These are phyloP conservation scores for Cynoglossus semilaevis DNA, from an alignment of 2,113 vertebrate species.

Conservation along the genomic window DNA sequence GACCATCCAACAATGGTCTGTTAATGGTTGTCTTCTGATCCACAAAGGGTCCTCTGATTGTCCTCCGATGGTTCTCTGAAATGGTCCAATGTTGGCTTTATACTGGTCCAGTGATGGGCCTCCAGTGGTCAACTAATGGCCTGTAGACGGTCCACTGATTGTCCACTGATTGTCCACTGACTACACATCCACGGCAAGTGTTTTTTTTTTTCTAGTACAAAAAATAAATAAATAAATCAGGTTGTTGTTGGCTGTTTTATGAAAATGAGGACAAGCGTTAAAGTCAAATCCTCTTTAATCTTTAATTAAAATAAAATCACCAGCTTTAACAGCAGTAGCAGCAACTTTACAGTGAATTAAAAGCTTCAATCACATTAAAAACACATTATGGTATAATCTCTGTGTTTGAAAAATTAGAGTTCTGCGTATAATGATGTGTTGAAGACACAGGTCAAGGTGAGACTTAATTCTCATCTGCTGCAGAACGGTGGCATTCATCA, in stretches of 20 bases:
- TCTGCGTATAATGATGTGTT: conserved; percentile 77
- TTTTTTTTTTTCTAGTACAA: too few relatives aligned
- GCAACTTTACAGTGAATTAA: conserved; percentile 83
- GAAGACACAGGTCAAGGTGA: conserved; percentile 80
- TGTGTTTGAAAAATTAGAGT: conserved; percentile 79
- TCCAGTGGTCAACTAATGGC: too few relatives aligned
- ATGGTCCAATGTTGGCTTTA: too few relatives aligned
- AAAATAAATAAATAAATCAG: conserved; percentile 74
- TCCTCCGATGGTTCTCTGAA: too few relatives aligned
- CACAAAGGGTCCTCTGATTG: too few relatives aligned
- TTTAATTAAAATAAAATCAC: conserved; percentile 73
- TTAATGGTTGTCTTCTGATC: too few relatives aligned
- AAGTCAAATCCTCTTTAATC: conserved; percentile 81
- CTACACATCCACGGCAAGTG: too few relatives aligned
- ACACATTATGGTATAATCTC: conserved; percentile 76
- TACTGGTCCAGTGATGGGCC: too few relatives aligned
- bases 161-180: too few relatives aligned
- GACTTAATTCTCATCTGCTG: conserved; percentile 65
- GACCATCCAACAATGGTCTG: too few relatives aligned
- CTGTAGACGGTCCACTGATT: too few relatives aligned
- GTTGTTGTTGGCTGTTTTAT: conserved; percentile 79
- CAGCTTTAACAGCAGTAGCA: conserved; percentile 72
- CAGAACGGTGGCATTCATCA: background rate
- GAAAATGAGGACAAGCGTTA: conserved; percentile 81
- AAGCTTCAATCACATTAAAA: conserved; percentile 82